Base-by-base conservation (phyloP, 2,888 invertebrate species). In the Troides helena region DNA sequence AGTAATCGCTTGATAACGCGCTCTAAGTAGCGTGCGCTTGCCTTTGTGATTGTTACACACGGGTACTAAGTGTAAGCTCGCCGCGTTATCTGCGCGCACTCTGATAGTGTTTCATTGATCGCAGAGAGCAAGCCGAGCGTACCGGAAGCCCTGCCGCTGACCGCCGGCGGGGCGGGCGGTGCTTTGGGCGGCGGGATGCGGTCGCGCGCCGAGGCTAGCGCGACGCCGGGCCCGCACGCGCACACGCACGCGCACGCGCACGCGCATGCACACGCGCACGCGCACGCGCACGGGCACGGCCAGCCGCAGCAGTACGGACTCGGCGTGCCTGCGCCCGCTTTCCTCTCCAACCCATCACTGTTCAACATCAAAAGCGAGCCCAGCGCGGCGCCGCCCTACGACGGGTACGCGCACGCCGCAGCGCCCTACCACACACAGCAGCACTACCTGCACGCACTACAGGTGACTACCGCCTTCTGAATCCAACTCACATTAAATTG, bases 381-480 rank as follows among this genome's bases (percentile, higher is more conserved):
- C 69, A 84, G 80, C 78, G 81, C 84, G 69, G 78, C 85, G 72
- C 72, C 77, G 73, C 78, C 78, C 67, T 89, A 86, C 81, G 88
- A 86, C 74, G 78, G 78, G 53, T 88, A 87, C 81, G 74, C 84
- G 68, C 76, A 83, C 72, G 74, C 74, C 46, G 7, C 39, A 1
- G 69, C 76, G 61, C 89, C 85, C 76, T 89, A 87, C 80, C 90
- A 88, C 85, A 86, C 85, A 70, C 94, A 94, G 74, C 93, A 89
- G 68, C 94, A 94, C 78, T 94, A 94, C 79, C 83, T 94, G 74
- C 94, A 94, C 80, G 94, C 94, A 43, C 84, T 94, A 72, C 91
- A 91, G 85, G 88, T 90, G 68, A 63, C 21, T 43, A 17, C 23
- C 39, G 39, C 39, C 39, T 39, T 39, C 39, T 39, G 39, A 7